Evolutionary conservation across 2,888 invertebrate species (phyloP), one percentile per base, ranked within the genome.

Genomic region (Slavum lentiscoides): DNA sequence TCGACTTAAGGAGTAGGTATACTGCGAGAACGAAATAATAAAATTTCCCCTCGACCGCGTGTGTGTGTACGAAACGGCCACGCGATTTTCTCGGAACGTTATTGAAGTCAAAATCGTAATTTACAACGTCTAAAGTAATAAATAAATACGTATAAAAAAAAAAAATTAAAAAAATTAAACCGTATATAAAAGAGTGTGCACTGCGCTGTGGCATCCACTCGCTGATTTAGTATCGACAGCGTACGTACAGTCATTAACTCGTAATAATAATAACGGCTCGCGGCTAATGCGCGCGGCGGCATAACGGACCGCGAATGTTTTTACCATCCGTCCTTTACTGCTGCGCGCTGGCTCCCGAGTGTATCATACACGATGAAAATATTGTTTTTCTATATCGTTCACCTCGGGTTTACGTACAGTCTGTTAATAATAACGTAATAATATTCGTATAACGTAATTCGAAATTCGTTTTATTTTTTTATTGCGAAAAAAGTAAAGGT

Each of bases 51-150:
- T 43, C 3, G 23, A n/a, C 19, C 23, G 30, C 30, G 30, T 30
- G 43, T 58, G 30, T 4, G 30, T 30, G 43, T 58, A 43, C 59
- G 2, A 59, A 72, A 21, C 23, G 43, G 49, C 49, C 19, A 19
- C 61, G 49, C 73, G 73, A 62, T 74, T 74, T 74, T 30, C 62
- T 62, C 49, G n/a, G 49, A 73, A 73, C 13, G 49, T 62, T 5
- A 30, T 17, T 17, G 59, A 23, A 61, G 61, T 53, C 30, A 15
- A 62, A 74, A 53, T 62, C 62, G 73, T 74, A 74, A 62, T 74
- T 74, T 53, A 62, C 30, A 74, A 62, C 49, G 30, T 30, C 23
- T 30, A 73, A 17, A 62, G 62, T 73, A 61, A 73, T 61, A 73
- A 73, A 62, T 59, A 61, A 30, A 30, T 30, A 30, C 30, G 30